A percentile compares a stretch with the other conserved stretches of the same genome.
These are phyloP conservation scores for Heterocephalus glaber DNA, from an alignment of 2,113 vertebrate genomes.

Conservation along the genomic window DNA sequence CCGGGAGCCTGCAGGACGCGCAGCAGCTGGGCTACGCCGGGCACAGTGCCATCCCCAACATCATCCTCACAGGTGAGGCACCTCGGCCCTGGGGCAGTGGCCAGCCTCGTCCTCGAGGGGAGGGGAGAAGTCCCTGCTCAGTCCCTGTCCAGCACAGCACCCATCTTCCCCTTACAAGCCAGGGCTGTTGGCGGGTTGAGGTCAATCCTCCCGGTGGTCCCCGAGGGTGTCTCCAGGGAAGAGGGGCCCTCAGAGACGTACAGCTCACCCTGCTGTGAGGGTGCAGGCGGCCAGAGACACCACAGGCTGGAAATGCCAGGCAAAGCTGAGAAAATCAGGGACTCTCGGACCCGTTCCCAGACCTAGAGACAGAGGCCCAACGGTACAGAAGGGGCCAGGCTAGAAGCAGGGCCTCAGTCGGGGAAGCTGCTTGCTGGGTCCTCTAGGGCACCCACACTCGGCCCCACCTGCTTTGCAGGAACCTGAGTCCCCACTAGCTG, in stretches of 20 bases:
- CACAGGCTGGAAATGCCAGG: background rate
- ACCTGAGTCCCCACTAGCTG: background rate
- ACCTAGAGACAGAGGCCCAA: background rate
- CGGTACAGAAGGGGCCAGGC: background rate
- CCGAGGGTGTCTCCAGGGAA: background rate
- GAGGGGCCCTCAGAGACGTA: background rate
- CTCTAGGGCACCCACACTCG: too few relatives aligned
- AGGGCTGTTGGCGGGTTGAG: background rate
- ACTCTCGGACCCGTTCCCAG: background rate
- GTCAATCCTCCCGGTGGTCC: background rate
- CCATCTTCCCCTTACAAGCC: background rate
- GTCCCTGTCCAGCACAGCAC: accelerated
- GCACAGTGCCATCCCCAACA: constrained; percentile 98
- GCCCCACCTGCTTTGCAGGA: background rate
- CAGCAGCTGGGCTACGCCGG: constrained; percentile 93
- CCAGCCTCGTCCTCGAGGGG: too few relatives aligned
- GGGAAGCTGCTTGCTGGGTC: background rate
- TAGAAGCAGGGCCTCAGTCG: background rate
- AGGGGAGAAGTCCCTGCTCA: background rate
- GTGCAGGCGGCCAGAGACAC: background rate
- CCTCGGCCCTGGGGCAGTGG: too few relatives aligned
- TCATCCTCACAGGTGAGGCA: constrained; percentile 96
- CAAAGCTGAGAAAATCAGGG: background rate
- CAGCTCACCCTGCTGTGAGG: background rate
- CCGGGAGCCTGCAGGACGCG: constrained; percentile 89